These are phyloP conservation scores for Pseudochirops corinnae DNA, from an alignment of 2,797 vertebrate genomes.

Conservation along the genomic window DNA sequence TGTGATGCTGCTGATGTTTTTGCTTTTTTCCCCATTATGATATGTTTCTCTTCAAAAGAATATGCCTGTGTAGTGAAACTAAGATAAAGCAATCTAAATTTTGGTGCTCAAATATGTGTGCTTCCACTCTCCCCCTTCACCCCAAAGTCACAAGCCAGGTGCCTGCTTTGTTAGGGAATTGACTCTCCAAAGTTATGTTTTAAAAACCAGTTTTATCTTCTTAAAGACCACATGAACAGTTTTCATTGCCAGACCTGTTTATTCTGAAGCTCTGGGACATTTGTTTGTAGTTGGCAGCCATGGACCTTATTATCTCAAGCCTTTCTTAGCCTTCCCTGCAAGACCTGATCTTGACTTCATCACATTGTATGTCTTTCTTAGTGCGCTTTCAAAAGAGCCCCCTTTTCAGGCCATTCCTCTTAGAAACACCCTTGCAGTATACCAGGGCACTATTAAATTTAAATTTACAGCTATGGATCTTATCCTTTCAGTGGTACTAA, in stretches of 20 bases:
- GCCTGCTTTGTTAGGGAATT: background rate
- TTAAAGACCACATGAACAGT: background rate
- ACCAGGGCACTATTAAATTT: background rate
- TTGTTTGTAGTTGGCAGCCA: background rate
- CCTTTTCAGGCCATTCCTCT: background rate
- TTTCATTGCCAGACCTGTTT: background rate
- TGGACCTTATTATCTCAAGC: background rate
- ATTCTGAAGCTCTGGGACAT: background rate
- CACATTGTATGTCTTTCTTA: background rate
- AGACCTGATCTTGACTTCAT: background rate
- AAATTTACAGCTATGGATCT: background rate
- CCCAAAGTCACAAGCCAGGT: background rate
- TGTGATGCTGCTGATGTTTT: background rate
- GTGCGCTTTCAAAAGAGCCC: background rate
- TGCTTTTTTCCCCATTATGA: slow-evolving; percentile 1
- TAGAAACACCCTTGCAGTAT: background rate
- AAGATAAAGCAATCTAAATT: background rate
- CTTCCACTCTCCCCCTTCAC: too few species aligned
- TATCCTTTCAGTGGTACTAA: background rate
- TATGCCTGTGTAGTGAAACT: background rate
- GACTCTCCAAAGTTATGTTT: background rate
- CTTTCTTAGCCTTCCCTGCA: background rate
- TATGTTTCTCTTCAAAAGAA: slow-evolving; percentile 44
- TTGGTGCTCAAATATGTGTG: background rate
- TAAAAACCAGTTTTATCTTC: background rate